Evolutionary conservation across 2,113 vertebrate species (phyloP), one percentile per base, ranked within the genome.

Genomic region (Reinhardtius hippoglossoides): DNA sequence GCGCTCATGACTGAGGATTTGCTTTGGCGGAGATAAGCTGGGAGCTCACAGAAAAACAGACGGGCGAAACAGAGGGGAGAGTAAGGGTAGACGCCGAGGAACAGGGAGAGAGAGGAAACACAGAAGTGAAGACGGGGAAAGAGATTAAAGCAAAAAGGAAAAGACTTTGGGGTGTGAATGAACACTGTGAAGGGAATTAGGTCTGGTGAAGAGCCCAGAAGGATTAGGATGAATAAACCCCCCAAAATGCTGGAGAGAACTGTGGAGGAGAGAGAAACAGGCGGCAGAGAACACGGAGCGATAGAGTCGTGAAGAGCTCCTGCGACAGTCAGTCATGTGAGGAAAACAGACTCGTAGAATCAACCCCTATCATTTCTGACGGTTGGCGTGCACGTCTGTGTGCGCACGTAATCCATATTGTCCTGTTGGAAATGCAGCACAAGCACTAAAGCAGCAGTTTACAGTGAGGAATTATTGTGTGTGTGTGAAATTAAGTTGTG

Each of bases 1-100:
- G 89, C 87, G 94, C 61, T 96, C 94, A 92, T 95, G 94, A 93
- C 93, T 93, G 95, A 91, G 81, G 85, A 85, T 89, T 88, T 82
- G 67, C 67, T 14, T 56, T 40, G 50, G 74, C 71, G 91, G 92
- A 88, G 95, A 95, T 76, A 95, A 94, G 94, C 66, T 58, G 62
- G 67, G 18, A 69, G 69, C 60, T 35, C 70, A 63, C 16, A 6
- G 62, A 74, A 78, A 31, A 84, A 76, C 58, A 73, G 66, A 75
- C 20, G 40, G 63, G 62, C 52, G 21, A 55, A 72, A 44, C 0
- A 59, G 66, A 55, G 67, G 66, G 70, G 67, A 58, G 69, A 60
- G 78, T 24, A 20, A 68, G 64, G 92, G 94, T 65, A 95, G 95
- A 86, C 94, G 13, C 87, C 85, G 90, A 71, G 95, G 93, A 91